Base-by-base conservation (phyloP, 2,797 vertebrate genomes). In the Hypotaenidia okinawae region DNA sequence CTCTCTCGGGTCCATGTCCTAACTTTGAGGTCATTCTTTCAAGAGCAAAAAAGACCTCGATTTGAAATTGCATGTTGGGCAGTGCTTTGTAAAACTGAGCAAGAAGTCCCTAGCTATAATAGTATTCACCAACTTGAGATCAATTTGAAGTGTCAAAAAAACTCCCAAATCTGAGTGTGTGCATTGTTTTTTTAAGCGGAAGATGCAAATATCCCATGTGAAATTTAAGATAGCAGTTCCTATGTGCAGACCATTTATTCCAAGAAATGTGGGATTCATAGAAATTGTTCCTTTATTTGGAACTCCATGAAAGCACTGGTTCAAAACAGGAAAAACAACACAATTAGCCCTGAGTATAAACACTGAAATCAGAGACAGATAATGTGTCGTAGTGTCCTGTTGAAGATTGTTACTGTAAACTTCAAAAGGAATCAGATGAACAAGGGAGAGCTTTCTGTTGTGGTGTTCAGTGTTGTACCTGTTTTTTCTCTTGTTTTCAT, bases 261-360 rank as follows among this genome's bases (percentile, higher is more conserved):
- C 54, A 72, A 84, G 58, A 84, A 93, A 58, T 63, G 15, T 5
- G 35, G 41, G 41, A 86, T 94, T 90, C 8, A 10, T 23, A 89
- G 91, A 94, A 94, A 64, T 79, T 47, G 49, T 91, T 73, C 72
- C 23, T 28, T 90, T 82, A 49, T 82, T 94, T 93, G 49, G 90
- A 96, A 77, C 32, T 79, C 62, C 23, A 17, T 92, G 68, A 87
- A 87, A 51, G 85, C 61, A 30, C 57, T 81, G 59, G 39, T 92
- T 80, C 75, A 83, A 89, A 94, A 87, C 92, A 95, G 90, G 92
- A 95, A 94, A 92, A 96, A 72, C 57, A 81, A 43, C 67, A 78
- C 90, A 87, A 92, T 95, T 95, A 95, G 37, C 49, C 33, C 25
- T 3, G 4, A 55, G 8, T 85, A 68, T 94, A 90, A 93, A 90